A percentile compares a stretch with the other conserved stretches of the same genome.
These are phyloP conservation scores for Calosoma granatense DNA, from an alignment of 1,140 invertebrate species.

Conservation along the genomic window DNA sequence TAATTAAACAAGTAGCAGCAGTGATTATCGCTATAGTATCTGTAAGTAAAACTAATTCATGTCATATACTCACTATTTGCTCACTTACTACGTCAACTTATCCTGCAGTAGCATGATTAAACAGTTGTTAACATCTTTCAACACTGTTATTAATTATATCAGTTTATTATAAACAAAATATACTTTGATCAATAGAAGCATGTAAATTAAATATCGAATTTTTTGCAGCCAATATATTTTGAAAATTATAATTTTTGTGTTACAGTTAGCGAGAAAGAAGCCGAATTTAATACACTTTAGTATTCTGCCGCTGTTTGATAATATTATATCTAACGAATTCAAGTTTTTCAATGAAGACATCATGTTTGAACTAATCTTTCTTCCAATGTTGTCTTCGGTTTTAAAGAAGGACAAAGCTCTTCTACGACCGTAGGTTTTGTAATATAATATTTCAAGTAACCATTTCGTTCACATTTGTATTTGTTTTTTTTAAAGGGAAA, in stretches of 20 bases:
- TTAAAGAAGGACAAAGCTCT: neutral
- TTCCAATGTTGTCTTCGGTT: neutral
- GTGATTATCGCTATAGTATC: slow-evolving; percentile 7
- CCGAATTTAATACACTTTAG: slow-evolving; percentile 3
- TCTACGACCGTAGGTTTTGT: neutral
- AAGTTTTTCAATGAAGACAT: neutral
- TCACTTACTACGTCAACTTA: no score
- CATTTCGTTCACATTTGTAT: neutral
- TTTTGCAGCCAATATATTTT: no score
- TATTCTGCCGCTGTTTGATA: neutral
- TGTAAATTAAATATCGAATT: no score
- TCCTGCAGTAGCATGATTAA: no score
- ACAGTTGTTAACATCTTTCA: no score
- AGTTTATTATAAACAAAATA: no score
- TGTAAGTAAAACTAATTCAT: no score
- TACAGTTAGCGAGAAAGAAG: slow-evolving; percentile 16
- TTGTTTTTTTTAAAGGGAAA: neutral
- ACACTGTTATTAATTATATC: no score
- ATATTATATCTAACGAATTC: neutral
- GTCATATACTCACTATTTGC: no score
- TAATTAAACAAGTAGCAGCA: slow-evolving; percentile 1
- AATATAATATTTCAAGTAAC: neutral
- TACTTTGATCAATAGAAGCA: no score
- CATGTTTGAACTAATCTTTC: neutral
- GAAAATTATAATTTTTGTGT: slow-evolving; percentile 16